These are phyloP conservation scores for Lumbricus terrestris DNA, from an alignment of 2,888 invertebrate genomes.

Conservation along the genomic window DNA sequence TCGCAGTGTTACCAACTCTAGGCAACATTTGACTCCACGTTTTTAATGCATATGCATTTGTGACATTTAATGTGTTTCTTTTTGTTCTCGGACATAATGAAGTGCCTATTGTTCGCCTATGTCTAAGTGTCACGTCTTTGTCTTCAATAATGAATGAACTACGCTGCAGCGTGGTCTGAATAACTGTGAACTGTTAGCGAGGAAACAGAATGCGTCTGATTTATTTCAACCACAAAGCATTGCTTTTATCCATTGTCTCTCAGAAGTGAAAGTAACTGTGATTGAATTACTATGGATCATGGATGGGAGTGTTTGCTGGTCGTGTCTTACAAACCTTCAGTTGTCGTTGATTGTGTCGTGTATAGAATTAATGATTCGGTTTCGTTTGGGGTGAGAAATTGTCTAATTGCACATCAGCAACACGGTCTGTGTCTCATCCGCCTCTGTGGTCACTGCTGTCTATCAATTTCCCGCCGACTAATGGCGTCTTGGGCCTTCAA, in stretches of 20 bases:
- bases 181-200: background rate
- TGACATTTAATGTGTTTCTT: too few species aligned
- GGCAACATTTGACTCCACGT: too few species aligned
- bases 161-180: background rate
- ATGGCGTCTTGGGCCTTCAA: background rate
- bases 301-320: background rate
- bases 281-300: background rate
- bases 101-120: too few species aligned
- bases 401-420: background rate
- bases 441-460: background rate
- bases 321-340: background rate
- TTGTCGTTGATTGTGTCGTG: background rate
- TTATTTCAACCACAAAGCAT: background rate
- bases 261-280: background rate
- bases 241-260: background rate
- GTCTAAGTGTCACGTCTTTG: too few species aligned
- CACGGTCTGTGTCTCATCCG: background rate
- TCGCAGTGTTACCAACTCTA: too few species aligned
- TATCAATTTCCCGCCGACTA: background rate
- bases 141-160: background rate
- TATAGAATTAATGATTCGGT: background rate
- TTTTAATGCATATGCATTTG: too few species aligned
- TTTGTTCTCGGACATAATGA: background rate
- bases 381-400: background rate
- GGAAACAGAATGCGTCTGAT: background rate